Percentiles rank a stretch among this genome's conserved stretches.
phyloP scores from a whole-genome alignment of 2,888 invertebrate species.

The Sinotaia quadrata region DNA sequence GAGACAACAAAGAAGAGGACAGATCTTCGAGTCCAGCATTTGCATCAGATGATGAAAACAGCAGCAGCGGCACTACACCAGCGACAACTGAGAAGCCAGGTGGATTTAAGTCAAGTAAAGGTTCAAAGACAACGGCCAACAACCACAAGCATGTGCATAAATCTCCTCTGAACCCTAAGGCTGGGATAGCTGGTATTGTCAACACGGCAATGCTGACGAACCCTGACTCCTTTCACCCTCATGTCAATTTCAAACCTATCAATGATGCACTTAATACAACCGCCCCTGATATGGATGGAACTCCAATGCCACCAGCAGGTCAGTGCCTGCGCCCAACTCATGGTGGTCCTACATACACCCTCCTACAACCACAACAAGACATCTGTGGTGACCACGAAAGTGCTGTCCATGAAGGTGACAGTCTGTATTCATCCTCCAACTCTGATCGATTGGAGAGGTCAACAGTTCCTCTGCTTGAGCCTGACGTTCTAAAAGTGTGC shows the following conservation, averaged over 20 bases:
- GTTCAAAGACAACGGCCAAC: neutral
- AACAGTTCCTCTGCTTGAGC: conserved; percentile 38
- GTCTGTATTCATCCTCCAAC: conserved; percentile 27
- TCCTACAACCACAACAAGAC: conserved; percentile 25
- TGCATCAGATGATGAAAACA: conserved; percentile 90
- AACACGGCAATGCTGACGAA: conserved; percentile 34
- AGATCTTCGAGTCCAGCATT: conserved; percentile 93
- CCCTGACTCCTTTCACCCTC: conserved; percentile 15
- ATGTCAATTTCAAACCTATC: neutral
- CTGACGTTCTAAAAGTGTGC: conserved; percentile 57
- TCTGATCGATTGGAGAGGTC: conserved; percentile 33
- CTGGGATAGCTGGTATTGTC: conserved; percentile 29
- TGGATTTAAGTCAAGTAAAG: conserved; percentile 11
- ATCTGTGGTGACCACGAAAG: conserved; percentile 28
- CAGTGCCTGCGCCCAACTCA: conserved; percentile 7
- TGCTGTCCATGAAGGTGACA: conserved; percentile 31
- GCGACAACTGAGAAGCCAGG: conserved; percentile 20
- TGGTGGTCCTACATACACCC: conserved; percentile 26
- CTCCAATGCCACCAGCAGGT: conserved; percentile 18
- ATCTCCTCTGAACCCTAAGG: conserved; percentile 20
- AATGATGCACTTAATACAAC: neutral
- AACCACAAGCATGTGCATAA: conserved; percentile 9
- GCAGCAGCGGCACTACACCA: conserved; percentile 50
- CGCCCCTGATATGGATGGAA: neutral
- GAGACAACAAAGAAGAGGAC: conserved; percentile 76